Conservation (phyloP, 2,797 vertebrate genomes). For the Nyctalus aviator region DNA sequence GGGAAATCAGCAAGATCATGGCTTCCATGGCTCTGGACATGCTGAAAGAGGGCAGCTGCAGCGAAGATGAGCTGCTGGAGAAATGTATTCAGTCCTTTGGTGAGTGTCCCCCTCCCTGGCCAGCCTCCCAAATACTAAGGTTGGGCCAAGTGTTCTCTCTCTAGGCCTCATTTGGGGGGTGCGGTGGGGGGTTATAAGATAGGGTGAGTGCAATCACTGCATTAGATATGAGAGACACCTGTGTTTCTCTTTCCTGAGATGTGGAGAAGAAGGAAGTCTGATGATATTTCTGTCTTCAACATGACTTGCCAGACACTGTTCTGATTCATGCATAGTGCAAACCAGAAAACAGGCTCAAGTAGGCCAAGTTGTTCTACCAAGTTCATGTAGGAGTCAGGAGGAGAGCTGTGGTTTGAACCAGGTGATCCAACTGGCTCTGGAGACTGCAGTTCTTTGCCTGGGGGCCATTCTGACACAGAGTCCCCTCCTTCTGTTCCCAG, state of each 20-base stretch:
- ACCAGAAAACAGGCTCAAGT: background rate
- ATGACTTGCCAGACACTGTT: background rate
- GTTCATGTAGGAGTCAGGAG: background rate
- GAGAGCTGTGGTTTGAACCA: background rate
- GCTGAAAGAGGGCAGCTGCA: slow-evolving; percentile 89
- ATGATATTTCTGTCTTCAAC: background rate
- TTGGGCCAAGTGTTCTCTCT: background rate
- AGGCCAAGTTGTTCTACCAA: background rate
- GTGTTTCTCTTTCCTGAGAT: background rate
- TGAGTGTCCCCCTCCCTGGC: slow-evolving; percentile 78
- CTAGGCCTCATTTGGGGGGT: background rate
- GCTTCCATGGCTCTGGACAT: slow-evolving; percentile 88
- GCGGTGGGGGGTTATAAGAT: background rate
- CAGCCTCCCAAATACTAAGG: background rate
- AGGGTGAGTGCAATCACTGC: background rate
- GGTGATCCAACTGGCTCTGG: background rate
- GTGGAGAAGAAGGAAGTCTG: background rate
- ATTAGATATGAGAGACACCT: background rate
- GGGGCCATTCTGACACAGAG: background rate
- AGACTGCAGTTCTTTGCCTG: background rate
- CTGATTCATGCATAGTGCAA: background rate
- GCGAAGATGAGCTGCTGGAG: slow-evolving; percentile 92
- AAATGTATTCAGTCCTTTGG: slow-evolving; percentile 94
- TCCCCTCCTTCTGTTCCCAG: slow-evolving; percentile 80
- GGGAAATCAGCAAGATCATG: slow-evolving; percentile 93